Evolutionary conservation across 2,888 invertebrate genomes (phyloP).

Genomic region (Coleophora deauratella): DNA sequence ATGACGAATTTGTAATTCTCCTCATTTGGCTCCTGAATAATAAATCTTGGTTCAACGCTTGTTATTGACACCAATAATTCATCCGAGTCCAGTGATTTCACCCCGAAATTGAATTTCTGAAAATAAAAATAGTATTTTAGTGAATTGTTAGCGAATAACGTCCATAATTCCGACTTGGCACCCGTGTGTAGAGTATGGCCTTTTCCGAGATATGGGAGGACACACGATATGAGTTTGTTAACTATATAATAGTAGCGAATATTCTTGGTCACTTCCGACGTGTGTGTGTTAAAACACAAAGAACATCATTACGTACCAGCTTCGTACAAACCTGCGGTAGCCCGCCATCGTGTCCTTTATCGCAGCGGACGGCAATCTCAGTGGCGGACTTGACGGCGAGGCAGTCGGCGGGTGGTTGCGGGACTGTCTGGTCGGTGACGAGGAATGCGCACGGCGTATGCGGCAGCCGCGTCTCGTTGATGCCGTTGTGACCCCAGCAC

Average conservation of each 20-base stretch:
- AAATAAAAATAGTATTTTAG: constrained; percentile 15
- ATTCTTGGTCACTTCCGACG: no score
- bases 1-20: constrained; percentile 50
- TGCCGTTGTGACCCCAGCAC: constrained; percentile 58
- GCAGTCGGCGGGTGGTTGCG: constrained; percentile 47
- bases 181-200: no score
- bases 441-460: constrained; percentile 46
- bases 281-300: no score
- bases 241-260: no score
- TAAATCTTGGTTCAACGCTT: constrained; percentile 50
- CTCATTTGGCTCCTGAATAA: constrained; percentile 45
- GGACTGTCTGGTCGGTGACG: constrained; percentile 54
- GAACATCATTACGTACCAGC: no score
- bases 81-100: constrained; percentile 33
- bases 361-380: constrained; percentile 46
- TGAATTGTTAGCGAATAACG: no score
- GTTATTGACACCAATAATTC: constrained; percentile 48
- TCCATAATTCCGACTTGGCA: no score
- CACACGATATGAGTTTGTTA: no score
- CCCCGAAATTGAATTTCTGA: constrained; percentile 58
- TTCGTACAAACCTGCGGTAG: constrained; percentile 40
- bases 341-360: constrained; percentile 56
- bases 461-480: constrained; percentile 28
- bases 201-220: no score
- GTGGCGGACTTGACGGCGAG: constrained; percentile 30